phyloP scores from a whole-genome alignment of 1,140 invertebrate species.

The Chironomus tepperi region DNA sequence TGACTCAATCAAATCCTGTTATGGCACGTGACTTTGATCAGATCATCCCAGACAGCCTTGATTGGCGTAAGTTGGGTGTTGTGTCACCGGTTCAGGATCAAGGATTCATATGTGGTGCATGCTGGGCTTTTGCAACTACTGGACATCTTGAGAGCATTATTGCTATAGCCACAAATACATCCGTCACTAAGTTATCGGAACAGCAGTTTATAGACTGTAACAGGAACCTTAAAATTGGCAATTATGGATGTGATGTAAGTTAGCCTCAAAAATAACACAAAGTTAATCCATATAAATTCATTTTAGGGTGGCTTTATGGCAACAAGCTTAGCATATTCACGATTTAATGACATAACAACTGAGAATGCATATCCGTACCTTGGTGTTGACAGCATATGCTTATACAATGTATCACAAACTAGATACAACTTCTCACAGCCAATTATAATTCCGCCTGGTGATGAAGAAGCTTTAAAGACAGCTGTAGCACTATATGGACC shows the following conservation, averaged over 20 bases:
- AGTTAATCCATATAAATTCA: background rate
- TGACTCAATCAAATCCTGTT: too few species aligned
- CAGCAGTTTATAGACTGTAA: background rate
- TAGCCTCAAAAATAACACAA: background rate
- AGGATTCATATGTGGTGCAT: slow-evolving; percentile 72
- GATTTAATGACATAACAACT: background rate
- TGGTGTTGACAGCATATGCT: background rate
- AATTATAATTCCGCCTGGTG: slow-evolving; percentile 52
- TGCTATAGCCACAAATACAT: background rate
- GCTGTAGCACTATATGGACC: slow-evolving; percentile 67
- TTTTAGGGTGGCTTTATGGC: background rate
- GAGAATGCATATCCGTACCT: background rate
- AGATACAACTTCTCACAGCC: slow-evolving; percentile 24
- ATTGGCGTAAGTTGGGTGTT: slow-evolving; percentile 67
- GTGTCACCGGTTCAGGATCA: slow-evolving; percentile 85
- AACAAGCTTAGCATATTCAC: background rate
- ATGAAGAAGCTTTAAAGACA: slow-evolving; percentile 57
- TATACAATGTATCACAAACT: background rate
- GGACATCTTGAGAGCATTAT: slow-evolving; percentile 58
- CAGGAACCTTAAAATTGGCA: background rate
- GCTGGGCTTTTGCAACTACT: slow-evolving; percentile 80
- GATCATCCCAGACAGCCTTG: slow-evolving; percentile 39
- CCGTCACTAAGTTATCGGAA: background rate
- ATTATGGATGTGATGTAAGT: background rate
- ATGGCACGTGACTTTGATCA: too few species aligned